Evolutionary conservation across 1,140 invertebrate species (phyloP), one percentile per base, ranked within the genome.

Genomic region (Coboldia fuscipes): DNA sequence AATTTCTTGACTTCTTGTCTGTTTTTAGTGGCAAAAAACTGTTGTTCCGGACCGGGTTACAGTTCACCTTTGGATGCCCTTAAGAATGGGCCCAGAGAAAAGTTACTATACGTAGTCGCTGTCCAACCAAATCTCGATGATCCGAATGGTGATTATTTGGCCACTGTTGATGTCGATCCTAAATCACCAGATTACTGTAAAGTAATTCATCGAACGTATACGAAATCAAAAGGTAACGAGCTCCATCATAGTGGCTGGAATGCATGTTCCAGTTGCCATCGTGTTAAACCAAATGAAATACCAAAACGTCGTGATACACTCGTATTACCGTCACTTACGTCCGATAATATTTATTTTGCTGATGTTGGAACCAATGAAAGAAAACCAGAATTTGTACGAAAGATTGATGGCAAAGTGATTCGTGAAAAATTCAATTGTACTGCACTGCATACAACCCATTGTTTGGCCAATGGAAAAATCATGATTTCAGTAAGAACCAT

Each of bases 201-300:
- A 68, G 88, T 89, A 54, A 78, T 97, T 32, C 74, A 85, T 49
- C 75, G 85, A 30, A 63, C 84, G 0, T 63, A 72, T 37, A 77
- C 89, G 46, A 70, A 72, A n/a, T 54, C 77, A 34, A 47, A 64
- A 4, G 79, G 74, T 2, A 85, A 97, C 48, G 92, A 97, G 54
- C 51, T 97, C 1, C 92, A 97, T 51, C 92, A 97, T 50, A 78
- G 72, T 13, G 92, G 90, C 0, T 97, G 90, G 90, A 97, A 97
- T 50, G 70, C 85, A 7, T 97, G 92, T 51, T 89, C 84, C 40
- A 90, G 85, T 57, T 94, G 88, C 52, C 62, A 74, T 50, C 45
- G 56, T 32, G 45, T 52, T 2, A 49, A 52, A 23, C 41, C 48
- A 19, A 45, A 45, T 27, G 53, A 56, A 37, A 58, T 62, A 0